These are phyloP conservation scores for Zygothrica quintamaculata DNA, from an alignment of 2,888 invertebrate species.

Conservation along the genomic window DNA sequence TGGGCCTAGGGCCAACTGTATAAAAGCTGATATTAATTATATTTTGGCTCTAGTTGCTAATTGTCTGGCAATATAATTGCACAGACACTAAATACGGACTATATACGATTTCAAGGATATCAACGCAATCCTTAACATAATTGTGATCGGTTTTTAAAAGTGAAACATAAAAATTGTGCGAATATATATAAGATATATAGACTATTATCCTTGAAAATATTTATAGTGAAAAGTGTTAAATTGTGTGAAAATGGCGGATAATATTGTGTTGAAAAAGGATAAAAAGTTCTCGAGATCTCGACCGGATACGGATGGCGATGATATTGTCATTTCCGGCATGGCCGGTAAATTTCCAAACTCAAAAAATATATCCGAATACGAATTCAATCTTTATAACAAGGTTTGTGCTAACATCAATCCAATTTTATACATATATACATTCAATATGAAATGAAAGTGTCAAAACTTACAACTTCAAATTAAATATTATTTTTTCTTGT, in stretches of 20 bases:
- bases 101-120: no score
- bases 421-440: neutral
- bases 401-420: constrained; percentile 68
- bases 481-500: no score
- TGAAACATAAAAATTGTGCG: no score
- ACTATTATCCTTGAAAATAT: no score
- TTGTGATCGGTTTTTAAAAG: constrained; percentile 30
- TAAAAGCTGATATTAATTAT: constrained; percentile 41
- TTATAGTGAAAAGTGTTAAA: no score
- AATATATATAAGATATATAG: no score
- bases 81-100: constrained; percentile 46
- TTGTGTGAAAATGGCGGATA: constrained; percentile 55
- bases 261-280: constrained; percentile 51
- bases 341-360: constrained; percentile 88
- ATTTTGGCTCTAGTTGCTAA: constrained; percentile 74
- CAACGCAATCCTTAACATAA: constrained; percentile 8
- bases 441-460: neutral
- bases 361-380: constrained; percentile 87
- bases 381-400: constrained; percentile 87
- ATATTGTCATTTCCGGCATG: constrained; percentile 87
- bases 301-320: constrained; percentile 85
- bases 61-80: constrained; percentile 78
- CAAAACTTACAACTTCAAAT: neutral
- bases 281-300: constrained; percentile 79
- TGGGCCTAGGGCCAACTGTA: constrained; percentile 28